These are phyloP conservation scores for Enteromius viviparus DNA, from an alignment of 2,797 vertebrate species.

Conservation along the genomic window DNA sequence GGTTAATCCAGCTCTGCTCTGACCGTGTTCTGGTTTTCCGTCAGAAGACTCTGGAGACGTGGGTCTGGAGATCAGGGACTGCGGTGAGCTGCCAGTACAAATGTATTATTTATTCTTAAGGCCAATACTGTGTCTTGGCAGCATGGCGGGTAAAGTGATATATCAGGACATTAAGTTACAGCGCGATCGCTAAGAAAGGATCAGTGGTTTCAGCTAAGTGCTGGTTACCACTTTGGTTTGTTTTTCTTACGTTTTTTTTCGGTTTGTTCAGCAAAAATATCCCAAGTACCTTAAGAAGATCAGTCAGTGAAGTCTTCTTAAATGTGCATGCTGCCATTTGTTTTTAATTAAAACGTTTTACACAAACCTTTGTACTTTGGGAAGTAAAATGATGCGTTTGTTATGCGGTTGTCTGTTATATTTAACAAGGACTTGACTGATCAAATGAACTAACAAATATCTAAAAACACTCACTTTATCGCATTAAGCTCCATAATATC, in stretches of 20 bases:
- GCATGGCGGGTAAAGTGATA: slow-evolving; percentile 29
- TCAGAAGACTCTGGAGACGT: slow-evolving; percentile 31
- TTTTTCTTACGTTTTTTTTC: background rate
- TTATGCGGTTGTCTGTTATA: background rate
- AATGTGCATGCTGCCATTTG: background rate
- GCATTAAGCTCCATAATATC: background rate
- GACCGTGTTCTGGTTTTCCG: slow-evolving; percentile 32
- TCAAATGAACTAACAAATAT: background rate
- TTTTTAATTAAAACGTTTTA: background rate
- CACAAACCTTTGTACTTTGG: background rate
- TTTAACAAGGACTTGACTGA: background rate
- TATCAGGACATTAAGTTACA: slow-evolving; percentile 38
- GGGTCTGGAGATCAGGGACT: slow-evolving; percentile 35
- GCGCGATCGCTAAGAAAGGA: slow-evolving; percentile 23
- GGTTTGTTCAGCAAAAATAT: slow-evolving; percentile 22
- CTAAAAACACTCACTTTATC: background rate
- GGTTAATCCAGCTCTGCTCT: slow-evolving; percentile 15
- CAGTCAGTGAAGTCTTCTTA: slow-evolving; percentile 1
- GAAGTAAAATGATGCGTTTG: background rate
- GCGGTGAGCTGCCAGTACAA: slow-evolving; percentile 38
- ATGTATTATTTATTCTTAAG: slow-evolving; percentile 42
- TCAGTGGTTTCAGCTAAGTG: slow-evolving; percentile 38
- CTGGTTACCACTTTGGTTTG: slow-evolving; percentile 39
- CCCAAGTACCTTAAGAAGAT: slow-evolving; percentile 18
- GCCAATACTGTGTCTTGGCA: slow-evolving; percentile 29